Evolutionary conservation across 92 coral and sea anemone species (phyloP), one percentile per base, ranked within the genome.

Genomic region (Paramuricea clavata): DNA sequence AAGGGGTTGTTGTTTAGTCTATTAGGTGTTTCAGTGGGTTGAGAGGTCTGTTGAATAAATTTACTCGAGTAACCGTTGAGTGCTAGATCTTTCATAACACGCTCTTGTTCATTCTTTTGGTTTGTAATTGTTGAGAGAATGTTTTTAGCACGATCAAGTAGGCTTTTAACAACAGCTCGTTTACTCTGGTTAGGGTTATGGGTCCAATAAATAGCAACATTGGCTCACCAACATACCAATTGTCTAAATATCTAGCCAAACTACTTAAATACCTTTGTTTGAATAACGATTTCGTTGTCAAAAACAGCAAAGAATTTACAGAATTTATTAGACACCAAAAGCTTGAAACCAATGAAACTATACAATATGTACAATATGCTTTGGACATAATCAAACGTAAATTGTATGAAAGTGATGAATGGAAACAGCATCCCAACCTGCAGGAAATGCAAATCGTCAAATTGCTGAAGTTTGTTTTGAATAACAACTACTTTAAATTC

Each of bases 271-370:
- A 34, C 8, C 77, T 78, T 65, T 36, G 30, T 2, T 39, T 65
- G 80, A 10, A 69, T 32, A 86, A 86, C 32, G 57, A n/a, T 60
- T 52, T 77, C 32, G 12, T 64, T 23, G 69, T 86, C 31, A 86
- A 47, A n/a, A 77, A 86, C 52, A 76, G 84, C 26, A 32, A 26
- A 76, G 86, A 78, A 19, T 78, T 86, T 79, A 71, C 69, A 2
- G 69, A 78, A 22, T 74, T 74, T 57, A 64, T 70, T 31, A 30
- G 43, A 0, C 43, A 59, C 7, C 27, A 69, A 33, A 79, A 59
- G 0, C 12, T 86, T 15, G 77, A 69, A 54, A 49, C 47, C 28
- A 49, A 68, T 35, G 89, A 86, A 50, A 54, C 60, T 31, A 35
- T 85, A 33, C 62, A 59, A 32, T 85, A 76, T 62, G 76, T 75